A percentile compares a stretch with the other conserved stretches of the same genome.
Evolutionary conservation across 2,113 vertebrate genomes (phyloP).

Genomic region (Geococcyx californianus): DNA sequence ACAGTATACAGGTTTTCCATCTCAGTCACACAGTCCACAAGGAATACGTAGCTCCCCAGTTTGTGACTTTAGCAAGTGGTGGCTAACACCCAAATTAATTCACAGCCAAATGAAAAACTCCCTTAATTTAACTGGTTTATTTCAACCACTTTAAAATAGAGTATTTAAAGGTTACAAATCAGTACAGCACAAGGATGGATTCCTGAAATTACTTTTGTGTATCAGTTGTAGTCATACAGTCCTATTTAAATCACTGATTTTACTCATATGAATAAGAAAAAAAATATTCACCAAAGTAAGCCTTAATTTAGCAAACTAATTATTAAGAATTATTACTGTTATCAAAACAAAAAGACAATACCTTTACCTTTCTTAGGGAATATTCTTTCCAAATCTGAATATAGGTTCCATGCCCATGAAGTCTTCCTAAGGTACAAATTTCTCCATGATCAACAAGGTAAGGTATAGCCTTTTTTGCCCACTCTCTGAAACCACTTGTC

Average conservation of each 20-base stretch:
- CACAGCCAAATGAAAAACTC: not conserved
- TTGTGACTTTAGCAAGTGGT: not conserved
- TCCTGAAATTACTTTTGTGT: not conserved
- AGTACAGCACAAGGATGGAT: not conserved
- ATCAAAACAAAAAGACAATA: slow-evolving; percentile 26
- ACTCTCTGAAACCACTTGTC: slow-evolving; percentile 59
- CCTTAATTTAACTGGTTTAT: not conserved
- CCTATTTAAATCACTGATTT: not conserved
- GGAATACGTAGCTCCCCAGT: not conserved
- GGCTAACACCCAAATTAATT: not conserved
- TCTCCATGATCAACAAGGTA: slow-evolving; percentile 56
- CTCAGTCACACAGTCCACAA: not conserved
- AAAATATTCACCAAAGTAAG: not conserved
- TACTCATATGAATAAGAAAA: not conserved
- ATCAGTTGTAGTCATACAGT: not conserved
- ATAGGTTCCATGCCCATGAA: slow-evolving; percentile 28
- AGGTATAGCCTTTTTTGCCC: slow-evolving; percentile 61
- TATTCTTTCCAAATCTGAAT: slow-evolving; percentile 49
- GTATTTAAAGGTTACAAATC: not conserved
- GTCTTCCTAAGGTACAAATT: slow-evolving; percentile 64
- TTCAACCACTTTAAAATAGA: not conserved
- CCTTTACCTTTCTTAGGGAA: slow-evolving; percentile 46
- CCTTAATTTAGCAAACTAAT: not conserved
- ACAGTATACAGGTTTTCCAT: not conserved
- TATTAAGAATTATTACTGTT: not conserved